Evolutionary conservation across 2,797 vertebrate genomes (phyloP).

Genomic region (Siniperca undulata): DNA sequence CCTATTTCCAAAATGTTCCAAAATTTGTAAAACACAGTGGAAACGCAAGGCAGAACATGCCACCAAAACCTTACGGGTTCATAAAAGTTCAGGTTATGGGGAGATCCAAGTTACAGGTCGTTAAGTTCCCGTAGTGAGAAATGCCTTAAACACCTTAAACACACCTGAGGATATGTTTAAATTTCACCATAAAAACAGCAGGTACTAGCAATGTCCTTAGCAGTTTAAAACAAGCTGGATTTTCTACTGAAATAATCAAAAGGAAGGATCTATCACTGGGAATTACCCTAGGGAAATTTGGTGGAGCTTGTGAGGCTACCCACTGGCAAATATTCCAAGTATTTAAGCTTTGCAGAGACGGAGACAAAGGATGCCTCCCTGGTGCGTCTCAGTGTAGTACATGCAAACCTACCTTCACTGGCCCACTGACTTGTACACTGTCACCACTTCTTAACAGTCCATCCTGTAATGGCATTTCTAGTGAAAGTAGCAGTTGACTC

Average conservation of each 20-base stretch:
- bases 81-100: neutral
- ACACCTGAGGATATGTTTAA: neutral
- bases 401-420: conserved; percentile 14
- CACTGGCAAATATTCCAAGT: conserved; percentile 13
- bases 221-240: neutral
- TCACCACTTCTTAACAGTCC: conserved; percentile 19
- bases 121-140: neutral
- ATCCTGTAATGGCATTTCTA: conserved; percentile 18
- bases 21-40: neutral
- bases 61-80: neutral
- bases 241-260: conserved; percentile 1
- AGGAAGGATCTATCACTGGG: conserved; percentile 5
- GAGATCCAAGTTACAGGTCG: neutral
- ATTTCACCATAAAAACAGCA: neutral
- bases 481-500: conserved; percentile 29
- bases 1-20: neutral
- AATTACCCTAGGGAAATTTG: neutral
- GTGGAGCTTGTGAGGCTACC: neutral
- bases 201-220: no score
- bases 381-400: neutral
- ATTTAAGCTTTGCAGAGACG: conserved; percentile 2
- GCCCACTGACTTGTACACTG: neutral
- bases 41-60: neutral
- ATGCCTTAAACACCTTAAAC: neutral
- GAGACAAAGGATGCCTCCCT: conserved; percentile 13